Conservation (phyloP, 2,797 vertebrate species). For the Capromys pilorides region DNA sequence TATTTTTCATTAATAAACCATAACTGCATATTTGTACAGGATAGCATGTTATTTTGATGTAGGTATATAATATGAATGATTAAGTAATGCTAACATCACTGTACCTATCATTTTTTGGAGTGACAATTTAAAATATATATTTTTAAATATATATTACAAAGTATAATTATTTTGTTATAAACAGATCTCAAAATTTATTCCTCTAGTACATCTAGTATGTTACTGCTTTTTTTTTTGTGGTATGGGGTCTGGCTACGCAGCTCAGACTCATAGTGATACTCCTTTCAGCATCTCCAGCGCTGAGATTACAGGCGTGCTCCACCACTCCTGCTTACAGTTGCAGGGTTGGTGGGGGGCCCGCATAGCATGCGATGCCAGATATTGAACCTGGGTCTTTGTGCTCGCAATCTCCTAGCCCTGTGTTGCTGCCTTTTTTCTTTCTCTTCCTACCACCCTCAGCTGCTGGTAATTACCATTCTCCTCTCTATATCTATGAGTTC, state of each 20-base stretch:
- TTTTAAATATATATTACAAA: not conserved
- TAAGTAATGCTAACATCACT: not conserved
- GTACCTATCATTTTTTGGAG: not conserved
- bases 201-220: not conserved
- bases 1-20: not conserved
- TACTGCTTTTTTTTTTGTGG: no score
- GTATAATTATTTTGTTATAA: not conserved
- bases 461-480: not conserved
- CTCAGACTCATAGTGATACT: no score
- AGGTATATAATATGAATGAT: not conserved
- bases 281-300: no score
- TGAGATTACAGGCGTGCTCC: no score
- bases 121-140: constrained; percentile 1
- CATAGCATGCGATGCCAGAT: no score
- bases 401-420: no score
- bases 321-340: no score
- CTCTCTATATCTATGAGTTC: not conserved
- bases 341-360: no score
- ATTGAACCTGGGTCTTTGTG: no score
- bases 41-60: not conserved
- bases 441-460: not conserved
- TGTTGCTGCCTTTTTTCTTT: not conserved
- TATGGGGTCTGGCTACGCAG: no score
- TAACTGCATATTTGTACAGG: not conserved
- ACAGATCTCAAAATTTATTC: not conserved